Evolutionary conservation across 2,888 invertebrate species (phyloP), one percentile per base, ranked within the genome.

Genomic region (Steinernema hermaphroditum): DNA sequence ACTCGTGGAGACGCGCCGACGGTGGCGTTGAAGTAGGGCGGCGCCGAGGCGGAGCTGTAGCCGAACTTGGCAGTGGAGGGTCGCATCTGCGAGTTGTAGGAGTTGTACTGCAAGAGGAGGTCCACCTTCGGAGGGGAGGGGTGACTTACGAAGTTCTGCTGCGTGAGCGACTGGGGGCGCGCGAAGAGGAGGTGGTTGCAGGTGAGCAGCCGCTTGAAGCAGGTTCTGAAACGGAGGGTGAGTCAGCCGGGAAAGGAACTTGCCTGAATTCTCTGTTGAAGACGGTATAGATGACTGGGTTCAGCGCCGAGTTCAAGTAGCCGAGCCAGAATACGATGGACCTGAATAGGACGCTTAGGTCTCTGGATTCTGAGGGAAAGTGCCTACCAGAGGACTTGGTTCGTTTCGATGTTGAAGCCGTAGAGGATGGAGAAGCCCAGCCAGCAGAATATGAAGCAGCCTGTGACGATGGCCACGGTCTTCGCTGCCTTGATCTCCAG

Each of bases 391-490:
- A 87, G 70, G 16, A 78, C 75, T 14, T 82, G 81, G 72, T 82
- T 81, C 2, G 80, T 79, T 43, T 85, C 73, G 71, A 84, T 78
- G 50, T 79, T 77, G 68, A 78, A 81, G 1, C 84, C 84, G 75
- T 85, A 85, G 69, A 83, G 75, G 89, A 96, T 95, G 72, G 88
- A 87, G 90, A 96, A 96, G 0, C 96, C 96, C 73, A 94, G 90
- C 96, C 96, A 97, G 88, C 96, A 97, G 85, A 93, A 91, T 72
- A 96, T 94, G 89, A 97, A 97, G 62, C 94, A 93, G 0, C 96
- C 96, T 2, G 97, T 96, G 78, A 97, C 96, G 79, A 97, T 95
- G 75, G 94, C 86, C 43, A 86, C 84, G 9, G 81, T 83, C 73
- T 82, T 83, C 1, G 83, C 84, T 12, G 84, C 85, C 74, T 85